Evolutionary conservation across 2,888 invertebrate genomes (phyloP), one percentile per base, ranked within the genome.

Genomic region (Tinea trinotella): DNA sequence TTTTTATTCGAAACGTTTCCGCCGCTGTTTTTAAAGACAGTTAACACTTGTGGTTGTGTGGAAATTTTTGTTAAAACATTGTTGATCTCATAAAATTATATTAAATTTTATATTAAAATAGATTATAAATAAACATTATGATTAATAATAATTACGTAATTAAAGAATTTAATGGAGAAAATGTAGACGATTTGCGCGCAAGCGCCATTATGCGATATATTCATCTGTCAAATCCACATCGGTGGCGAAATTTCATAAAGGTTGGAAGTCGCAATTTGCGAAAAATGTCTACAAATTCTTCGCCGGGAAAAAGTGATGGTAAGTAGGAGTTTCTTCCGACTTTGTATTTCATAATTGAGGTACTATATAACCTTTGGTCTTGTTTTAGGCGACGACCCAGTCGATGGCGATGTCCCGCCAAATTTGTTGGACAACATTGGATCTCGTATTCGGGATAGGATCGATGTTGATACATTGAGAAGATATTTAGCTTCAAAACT

Each of bases 401-500:
- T 62, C 35, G 73, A 74, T 30, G 61, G 65, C 52, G 62, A 59
- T 54, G 62, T 76, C 76, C 79, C 78, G 76, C 80, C 82, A 80
- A 81, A 71, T 71, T 13, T 49, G 7, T 34, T 35, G 12, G 40
- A 40, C 2, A 74, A 64, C 59, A 60, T 77, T 57, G 75, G 76
- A 53, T 66, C 75, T 55, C 71, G 78, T 56, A 60, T 81, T 57
- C 64, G 79, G 55, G 88, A 88, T 57, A 70, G 71, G 30, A 72
- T 87, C 53, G 87, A 88, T 61, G 88, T 93, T 64, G 91, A 92
- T 62, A 83, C 87, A 55, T 87, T 93, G 53, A 77, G 90, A 54
- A 85, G 88, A 61, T 92, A 90, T 73, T 87, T 93, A 60, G 87
- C 89, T 9, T 87, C 89, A 57, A 92, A 90, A 64, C 77, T 93